Conservation (phyloP, 2,113 vertebrate genomes). For the Ellobius talpinus region DNA sequence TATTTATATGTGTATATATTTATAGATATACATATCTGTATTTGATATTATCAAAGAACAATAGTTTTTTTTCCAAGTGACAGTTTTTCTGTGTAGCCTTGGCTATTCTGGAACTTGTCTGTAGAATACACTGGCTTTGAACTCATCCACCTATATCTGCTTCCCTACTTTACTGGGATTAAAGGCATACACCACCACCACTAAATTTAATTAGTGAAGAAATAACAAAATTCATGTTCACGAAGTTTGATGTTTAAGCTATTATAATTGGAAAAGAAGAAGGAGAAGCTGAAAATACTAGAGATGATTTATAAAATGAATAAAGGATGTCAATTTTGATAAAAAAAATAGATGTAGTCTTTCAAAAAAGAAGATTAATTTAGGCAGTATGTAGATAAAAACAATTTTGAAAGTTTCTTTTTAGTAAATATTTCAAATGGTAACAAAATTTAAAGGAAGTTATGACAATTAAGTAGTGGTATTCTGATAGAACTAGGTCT, state of each 20-base stretch:
- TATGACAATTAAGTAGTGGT: background rate
- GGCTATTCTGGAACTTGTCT: background rate
- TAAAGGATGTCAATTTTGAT: background rate
- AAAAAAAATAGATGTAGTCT: too few species aligned
- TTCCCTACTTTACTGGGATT: background rate
- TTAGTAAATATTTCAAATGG: background rate
- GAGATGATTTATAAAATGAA: background rate
- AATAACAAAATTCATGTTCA: background rate
- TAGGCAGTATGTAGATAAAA: background rate
- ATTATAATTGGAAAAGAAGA: background rate
- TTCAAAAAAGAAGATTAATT: background rate
- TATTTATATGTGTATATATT: background rate
- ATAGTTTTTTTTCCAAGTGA: background rate
- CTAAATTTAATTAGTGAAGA: background rate
- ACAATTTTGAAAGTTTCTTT: background rate
- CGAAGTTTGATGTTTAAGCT: background rate
- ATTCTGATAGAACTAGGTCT: background rate
- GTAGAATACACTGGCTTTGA: background rate
- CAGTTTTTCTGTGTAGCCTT: fast-evolving
- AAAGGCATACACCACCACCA: too few species aligned
- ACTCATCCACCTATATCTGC: background rate
- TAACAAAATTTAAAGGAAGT: background rate
- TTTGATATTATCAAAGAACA: too few species aligned
- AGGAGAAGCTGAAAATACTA: background rate
- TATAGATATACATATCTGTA: background rate